Evolutionary conservation across 1,140 invertebrate genomes (phyloP), one percentile per base, ranked within the genome.

Genomic region (Pollicipes pollicipes): DNA sequence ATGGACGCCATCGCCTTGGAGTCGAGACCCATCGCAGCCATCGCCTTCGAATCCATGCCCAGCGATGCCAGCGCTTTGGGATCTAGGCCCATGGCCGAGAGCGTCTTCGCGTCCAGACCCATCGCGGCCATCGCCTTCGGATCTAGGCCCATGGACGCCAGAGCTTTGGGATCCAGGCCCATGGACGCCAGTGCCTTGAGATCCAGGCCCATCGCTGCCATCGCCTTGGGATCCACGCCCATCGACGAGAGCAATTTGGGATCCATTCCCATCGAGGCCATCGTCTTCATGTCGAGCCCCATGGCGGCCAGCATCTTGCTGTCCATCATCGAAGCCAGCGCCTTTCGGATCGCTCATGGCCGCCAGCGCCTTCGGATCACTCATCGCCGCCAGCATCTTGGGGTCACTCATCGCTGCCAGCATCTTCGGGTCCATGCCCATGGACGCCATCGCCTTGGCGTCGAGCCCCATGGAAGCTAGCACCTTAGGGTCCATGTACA

Each of bases 371-470:
- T 73, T 73, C 24, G 72, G 71, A 64, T 73, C 72, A 37, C 37
- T 45, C 69, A 72, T 72, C 16, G 68, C 45, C 16, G 35, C 68
- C 64, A 77, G 67, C n/a, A 74, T 88, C 72, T 84, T 84, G 6
- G 83, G 82, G 66, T 76, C 75, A 30, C 74, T 70, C 31, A 63
- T 63, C 2, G 70, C 74, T 24, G 69, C 69, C 30, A 75, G 68
- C 35, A 73, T 30, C 67, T 76, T 76, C 21, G 74, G 72, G 58
- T 75, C 75, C 31, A 75, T 37, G 2, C 72, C 73, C 66, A 68
- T 70, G 30, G 67, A 72, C 17, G 32, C 68, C 31, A 73, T 72
- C 71, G 68, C 66, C 58, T 73, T 76, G n/a, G 70, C 72, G 69
- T 70, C 75, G 72, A 75, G 69, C 26, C 73, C 71, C 70, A 74